Evolutionary conservation across 2,113 vertebrate genomes (phyloP).

Genomic region (Plecotus auritus): DNA sequence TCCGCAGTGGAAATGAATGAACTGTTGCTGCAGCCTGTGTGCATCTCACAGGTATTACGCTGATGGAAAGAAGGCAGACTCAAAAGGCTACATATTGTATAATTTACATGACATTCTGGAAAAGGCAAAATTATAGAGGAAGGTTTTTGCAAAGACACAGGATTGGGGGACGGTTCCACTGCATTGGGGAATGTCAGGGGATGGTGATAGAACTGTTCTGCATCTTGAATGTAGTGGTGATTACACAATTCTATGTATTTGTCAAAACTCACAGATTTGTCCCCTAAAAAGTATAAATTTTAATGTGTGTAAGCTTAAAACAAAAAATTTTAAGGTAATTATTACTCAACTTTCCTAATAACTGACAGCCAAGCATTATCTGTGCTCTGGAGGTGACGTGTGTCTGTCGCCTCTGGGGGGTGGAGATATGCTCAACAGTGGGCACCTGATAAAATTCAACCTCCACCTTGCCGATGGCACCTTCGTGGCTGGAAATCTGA

Average conservation of each 20-base stretch:
- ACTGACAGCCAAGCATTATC: not conserved
- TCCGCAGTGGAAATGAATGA: rapidly evolving
- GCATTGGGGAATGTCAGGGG: not conserved
- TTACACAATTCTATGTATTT: not conserved
- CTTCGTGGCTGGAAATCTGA: no score
- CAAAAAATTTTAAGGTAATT: not conserved
- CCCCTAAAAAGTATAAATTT: not conserved
- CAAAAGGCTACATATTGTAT: not conserved
- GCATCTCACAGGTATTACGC: no score
- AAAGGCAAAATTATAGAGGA: not conserved
- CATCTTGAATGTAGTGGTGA: not conserved
- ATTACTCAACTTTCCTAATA: not conserved
- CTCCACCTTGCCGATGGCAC: rapidly evolving
- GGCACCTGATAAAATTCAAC: no score
- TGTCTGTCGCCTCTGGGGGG: rapidly evolving
- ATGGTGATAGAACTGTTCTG: not conserved
- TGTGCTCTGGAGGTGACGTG: not conserved
- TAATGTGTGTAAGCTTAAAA: not conserved
- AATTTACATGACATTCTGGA: not conserved
- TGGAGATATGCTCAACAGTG: rapidly evolving
- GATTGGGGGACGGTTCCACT: not conserved
- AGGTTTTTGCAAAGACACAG: not conserved
- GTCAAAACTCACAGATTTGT: not conserved
- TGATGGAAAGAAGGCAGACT: not conserved
- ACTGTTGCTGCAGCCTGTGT: no score